These are phyloP conservation scores for Elgaria multicarinata DNA, from an alignment of 2,113 vertebrate genomes.

Conservation along the genomic window DNA sequence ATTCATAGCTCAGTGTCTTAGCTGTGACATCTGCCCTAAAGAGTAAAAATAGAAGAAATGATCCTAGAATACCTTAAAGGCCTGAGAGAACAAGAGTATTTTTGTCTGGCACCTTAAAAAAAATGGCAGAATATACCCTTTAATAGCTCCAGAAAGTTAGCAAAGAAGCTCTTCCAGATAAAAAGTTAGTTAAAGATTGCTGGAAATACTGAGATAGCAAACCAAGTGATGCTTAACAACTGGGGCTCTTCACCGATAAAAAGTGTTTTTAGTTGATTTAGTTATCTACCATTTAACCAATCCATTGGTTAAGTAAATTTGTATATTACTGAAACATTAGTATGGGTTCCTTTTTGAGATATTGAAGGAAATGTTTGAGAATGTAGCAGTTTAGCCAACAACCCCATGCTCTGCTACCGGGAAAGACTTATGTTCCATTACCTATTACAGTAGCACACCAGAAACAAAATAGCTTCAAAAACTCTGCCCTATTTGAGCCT, in stretches of 20 bases:
- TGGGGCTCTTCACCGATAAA: neutral
- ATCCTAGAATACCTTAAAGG: no score
- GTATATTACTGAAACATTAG: neutral
- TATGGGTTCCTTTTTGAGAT: neutral
- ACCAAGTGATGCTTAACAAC: neutral
- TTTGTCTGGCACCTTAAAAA: neutral
- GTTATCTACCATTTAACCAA: neutral
- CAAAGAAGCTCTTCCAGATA: neutral
- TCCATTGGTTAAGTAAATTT: neutral
- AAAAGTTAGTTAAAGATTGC: neutral
- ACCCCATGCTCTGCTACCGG: neutral
- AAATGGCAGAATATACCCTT: neutral
- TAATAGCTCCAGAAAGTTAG: no score
- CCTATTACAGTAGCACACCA: neutral
- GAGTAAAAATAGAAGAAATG: no score
- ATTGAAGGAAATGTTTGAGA: neutral
- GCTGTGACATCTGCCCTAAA: no score
- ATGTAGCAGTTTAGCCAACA: neutral
- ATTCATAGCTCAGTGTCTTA: no score
- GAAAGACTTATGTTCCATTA: neutral
- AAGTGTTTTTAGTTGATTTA: neutral
- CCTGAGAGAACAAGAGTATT: neutral
- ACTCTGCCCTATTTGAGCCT: neutral
- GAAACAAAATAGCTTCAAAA: neutral
- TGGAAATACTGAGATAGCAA: neutral